Base-by-base conservation (phyloP, 2,797 vertebrate genomes). In the Todus mexicanus region DNA sequence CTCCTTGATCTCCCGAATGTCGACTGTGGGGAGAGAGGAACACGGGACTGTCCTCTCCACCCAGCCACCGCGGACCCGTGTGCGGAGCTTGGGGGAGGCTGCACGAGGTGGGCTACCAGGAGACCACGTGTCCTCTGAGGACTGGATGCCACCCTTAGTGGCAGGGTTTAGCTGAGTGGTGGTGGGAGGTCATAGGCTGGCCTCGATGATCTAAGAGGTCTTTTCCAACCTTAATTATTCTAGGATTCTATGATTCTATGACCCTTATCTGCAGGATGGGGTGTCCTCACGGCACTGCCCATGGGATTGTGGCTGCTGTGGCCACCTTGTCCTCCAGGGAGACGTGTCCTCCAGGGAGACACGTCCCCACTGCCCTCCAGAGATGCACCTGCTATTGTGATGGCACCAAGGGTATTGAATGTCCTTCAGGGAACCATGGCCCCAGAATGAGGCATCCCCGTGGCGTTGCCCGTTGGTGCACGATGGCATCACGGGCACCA, bases 1-100 rank as follows among this genome's bases (percentile, higher is more conserved):
- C 97, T 99, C 98, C 94, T 98, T 98, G 94, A 99, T 98, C 97
- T 99, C 98, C 90, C 98, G 97, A n/a, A 99, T 98, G 95, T 99
- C 98, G 38, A 98, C 98, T 98, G 87, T 0, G 1, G 37, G 61
- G 37, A 71, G 19, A 92, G 31, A 81, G 43, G 64, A 48, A 47
- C 15, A 9, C 0, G 18, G 43, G 54, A 50, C 8, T 14, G 45
- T 68, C 8, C 45, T 12, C 22, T 29, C 7, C 9, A 17, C 9
- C 35, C 35, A 38, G 61, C 61, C 19, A 53, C 31, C 5, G 1
- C 0, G 1, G 51, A 35, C 19, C 9, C n/a, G 38, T 0, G 1
- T 6, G 22, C 7, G 20, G 5, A 23, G 20, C 15, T 47, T 66
- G 0, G 2, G 33, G 37, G 40, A 66, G 7, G 68, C 16, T 64